These are phyloP conservation scores for Myodes glareolus DNA, from an alignment of 2,113 vertebrate genomes.

Conservation along the genomic window DNA sequence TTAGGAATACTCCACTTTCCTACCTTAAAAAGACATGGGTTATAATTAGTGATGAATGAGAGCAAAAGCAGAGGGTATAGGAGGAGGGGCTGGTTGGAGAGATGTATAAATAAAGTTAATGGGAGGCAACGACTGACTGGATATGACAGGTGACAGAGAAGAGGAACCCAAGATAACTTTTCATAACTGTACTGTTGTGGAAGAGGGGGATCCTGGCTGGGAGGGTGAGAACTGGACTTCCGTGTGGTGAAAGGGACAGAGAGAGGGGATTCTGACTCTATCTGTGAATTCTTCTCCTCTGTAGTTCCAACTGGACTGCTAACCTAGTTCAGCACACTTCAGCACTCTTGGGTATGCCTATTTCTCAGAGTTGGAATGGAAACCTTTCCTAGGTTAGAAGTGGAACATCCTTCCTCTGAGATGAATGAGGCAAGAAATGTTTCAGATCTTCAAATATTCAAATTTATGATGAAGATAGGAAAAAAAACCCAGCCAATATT, in stretches of 20 bases:
- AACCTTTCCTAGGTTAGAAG: background rate
- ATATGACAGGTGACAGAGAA: background rate
- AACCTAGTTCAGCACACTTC: too few species aligned
- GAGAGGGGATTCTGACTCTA: background rate
- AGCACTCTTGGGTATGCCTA: background rate
- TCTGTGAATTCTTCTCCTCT: background rate
- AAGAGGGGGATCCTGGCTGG: background rate
- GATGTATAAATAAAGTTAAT: slow-evolving; percentile 37
- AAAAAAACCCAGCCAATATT: background rate
- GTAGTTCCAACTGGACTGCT: background rate
- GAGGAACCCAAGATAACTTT: background rate
- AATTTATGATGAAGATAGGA: background rate
- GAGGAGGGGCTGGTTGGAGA: background rate
- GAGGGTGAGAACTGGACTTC: background rate
- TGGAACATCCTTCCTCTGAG: background rate
- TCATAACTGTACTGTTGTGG: background rate
- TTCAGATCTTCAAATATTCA: background rate
- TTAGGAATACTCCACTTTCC: background rate
- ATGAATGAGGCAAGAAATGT: background rate
- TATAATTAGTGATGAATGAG: background rate
- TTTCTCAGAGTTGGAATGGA: background rate
- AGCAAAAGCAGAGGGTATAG: background rate
- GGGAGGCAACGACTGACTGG: slow-evolving; percentile 33
- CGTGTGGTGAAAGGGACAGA: background rate
- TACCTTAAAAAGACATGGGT: background rate